Conservation (phyloP, 2,113 vertebrate genomes). For the Gadus chalcogrammus region DNA sequence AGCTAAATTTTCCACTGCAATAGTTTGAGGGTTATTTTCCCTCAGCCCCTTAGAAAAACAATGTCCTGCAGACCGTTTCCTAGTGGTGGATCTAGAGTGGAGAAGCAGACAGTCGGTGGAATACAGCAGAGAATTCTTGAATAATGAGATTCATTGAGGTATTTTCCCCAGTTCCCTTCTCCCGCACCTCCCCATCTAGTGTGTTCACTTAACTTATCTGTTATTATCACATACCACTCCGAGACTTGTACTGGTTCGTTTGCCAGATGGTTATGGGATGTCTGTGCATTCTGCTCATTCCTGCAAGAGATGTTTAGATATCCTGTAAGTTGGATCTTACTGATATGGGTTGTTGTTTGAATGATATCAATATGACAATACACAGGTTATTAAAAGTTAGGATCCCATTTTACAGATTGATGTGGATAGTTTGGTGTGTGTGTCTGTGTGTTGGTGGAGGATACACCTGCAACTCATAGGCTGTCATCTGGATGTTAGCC, state of each 20-base stretch:
- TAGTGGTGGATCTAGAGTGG: background rate
- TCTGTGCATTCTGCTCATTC: background rate
- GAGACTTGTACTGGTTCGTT: background rate
- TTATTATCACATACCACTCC: background rate
- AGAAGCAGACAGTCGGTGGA: constrained; percentile 17
- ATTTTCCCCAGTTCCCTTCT: constrained; percentile 15
- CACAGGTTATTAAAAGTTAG: too few species aligned
- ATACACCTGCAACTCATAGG: constrained; percentile 36
- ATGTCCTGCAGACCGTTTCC: background rate
- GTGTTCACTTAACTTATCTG: background rate
- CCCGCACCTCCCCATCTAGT: background rate
- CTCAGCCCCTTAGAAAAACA: background rate
- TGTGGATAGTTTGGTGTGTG: background rate
- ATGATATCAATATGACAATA: too few species aligned
- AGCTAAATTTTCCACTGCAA: constrained; percentile 27
- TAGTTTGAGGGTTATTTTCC: constrained; percentile 14
- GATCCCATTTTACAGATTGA: too few species aligned
- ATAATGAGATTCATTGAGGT: constrained; percentile 16
- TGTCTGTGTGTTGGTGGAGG: constrained; percentile 9
- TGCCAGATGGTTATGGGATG: background rate
- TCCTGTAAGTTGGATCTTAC: too few species aligned
- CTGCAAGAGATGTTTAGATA: background rate
- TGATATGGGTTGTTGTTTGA: too few species aligned
- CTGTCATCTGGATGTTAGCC: constrained; percentile 13
- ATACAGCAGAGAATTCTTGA: constrained; percentile 16